Evolutionary conservation across 2,888 invertebrate species (phyloP).

Genomic region (Calephelis perditalis): DNA sequence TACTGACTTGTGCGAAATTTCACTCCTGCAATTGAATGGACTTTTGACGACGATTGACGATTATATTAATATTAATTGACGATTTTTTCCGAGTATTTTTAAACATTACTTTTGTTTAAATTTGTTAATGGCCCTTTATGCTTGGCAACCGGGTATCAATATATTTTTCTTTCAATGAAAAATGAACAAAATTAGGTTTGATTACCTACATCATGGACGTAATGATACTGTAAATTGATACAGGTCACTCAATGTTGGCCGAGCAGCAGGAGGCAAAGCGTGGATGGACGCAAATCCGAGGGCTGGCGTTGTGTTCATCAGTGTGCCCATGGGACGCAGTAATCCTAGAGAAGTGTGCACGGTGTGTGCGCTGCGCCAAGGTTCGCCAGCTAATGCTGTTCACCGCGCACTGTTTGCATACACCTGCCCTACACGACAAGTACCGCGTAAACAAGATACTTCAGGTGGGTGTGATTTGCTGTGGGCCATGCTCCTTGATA

Average conservation of each 20-base stretch:
- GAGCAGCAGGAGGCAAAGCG: conserved; percentile 54
- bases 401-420: conserved; percentile 60
- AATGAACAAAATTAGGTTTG: too few relatives aligned
- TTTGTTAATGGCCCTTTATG: too few relatives aligned
- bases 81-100: too few relatives aligned
- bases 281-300: conserved; percentile 51
- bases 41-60: too few relatives aligned
- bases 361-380: conserved; percentile 48
- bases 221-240: not conserved
- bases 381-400: conserved; percentile 53
- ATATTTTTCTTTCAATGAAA: too few relatives aligned
- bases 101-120: too few relatives aligned
- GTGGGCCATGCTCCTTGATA: too few relatives aligned
- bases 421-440: conserved; percentile 59
- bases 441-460: conserved; percentile 58
- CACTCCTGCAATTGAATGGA: too few relatives aligned
- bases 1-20: too few relatives aligned
- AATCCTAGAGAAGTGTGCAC: conserved; percentile 57
- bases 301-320: conserved; percentile 51
- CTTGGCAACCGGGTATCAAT: too few relatives aligned
- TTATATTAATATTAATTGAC: too few relatives aligned
- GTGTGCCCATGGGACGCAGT: conserved; percentile 63
- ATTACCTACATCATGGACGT: too few relatives aligned
- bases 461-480: conserved; percentile 42
- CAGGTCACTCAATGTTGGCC: conserved; percentile 68